phyloP scores from a whole-genome alignment of 2,113 vertebrate species.

The Cariama cristata region DNA sequence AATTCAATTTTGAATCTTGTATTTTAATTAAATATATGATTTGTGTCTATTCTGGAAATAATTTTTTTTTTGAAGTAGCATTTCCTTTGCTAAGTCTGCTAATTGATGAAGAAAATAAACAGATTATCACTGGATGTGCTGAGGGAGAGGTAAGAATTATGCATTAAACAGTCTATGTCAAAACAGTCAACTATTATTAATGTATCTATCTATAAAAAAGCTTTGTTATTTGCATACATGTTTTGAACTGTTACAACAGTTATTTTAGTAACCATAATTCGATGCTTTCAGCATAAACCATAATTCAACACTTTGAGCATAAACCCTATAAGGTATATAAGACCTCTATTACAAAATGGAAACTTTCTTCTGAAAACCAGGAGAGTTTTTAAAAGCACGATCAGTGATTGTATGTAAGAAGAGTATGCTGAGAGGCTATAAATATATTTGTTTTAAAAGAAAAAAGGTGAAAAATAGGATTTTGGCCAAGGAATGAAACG shows the following conservation, averaged over 20 bases:
- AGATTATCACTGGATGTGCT: conserved; percentile 82
- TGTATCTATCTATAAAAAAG: not conserved
- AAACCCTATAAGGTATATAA: not conserved
- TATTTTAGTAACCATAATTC: not conserved
- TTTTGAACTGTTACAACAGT: not conserved
- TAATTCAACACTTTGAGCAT: too few relatives aligned
- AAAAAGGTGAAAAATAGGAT: not conserved
- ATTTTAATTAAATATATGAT: not conserved
- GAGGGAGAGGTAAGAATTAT: conserved; percentile 82
- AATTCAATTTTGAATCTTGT: not conserved
- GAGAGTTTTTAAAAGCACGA: not conserved
- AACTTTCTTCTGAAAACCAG: not conserved
- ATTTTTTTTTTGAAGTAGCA: conserved; percentile 62
- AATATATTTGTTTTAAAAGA: not conserved
- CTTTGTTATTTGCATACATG: not conserved
- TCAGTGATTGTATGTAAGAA: not conserved
- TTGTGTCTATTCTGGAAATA: not conserved
- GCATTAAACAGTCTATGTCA: not conserved
- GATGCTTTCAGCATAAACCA: too few relatives aligned
- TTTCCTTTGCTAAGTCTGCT: conserved; percentile 82
- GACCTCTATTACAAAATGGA: not conserved
- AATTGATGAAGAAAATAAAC: conserved; percentile 74
- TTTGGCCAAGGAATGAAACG: not conserved
- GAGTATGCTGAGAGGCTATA: not conserved
- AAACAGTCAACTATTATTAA: not conserved